Base-by-base conservation (phyloP, 2,888 invertebrate species). In the Mythimna lalbum region DNA sequence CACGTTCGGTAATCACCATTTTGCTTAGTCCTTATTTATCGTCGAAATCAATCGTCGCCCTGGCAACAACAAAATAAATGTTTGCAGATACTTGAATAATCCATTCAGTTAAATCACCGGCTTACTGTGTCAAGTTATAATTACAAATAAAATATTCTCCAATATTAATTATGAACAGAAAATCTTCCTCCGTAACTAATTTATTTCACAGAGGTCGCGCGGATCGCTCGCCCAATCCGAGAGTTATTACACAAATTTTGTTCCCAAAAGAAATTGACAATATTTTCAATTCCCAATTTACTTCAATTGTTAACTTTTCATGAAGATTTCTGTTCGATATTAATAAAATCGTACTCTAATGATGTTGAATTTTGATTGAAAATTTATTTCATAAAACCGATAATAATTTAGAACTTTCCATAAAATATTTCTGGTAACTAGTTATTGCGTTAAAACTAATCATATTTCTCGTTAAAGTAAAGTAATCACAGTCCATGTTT, bases 271-370 rank as follows among this genome's bases (percentile, higher is more conserved):
- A 80, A 73, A 76, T 81, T 72, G 71, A 62, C 62, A 80, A 83
- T 72, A 69, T 73, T 60, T 80, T 69, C 65, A 57, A 63, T 62
- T 73, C 31, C 62, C 68, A 83, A 81, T 83, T 81, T 83, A 55
- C n/a, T 60, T 76, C 65, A 66, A 83, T 85, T 83, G 86, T 75
- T 70, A 83, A 55, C 59, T 43, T 63, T 77, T 61, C 57, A 53
- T 49, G 61, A 64, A 36, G 7, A 67, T 57, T 78, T 59, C 55
- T 49, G 43, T 62, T 66, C 21, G 50, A 66, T 68, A 73, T 77
- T 73, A 55, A 67, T 80, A 47, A 72, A 82, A 67, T 76, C 31
- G 27, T 52, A 52, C 59, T 57, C 27, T 64, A 78, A 78, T 69
- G 33, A 74, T 52, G 47, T 59, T 61, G 56, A 79, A 56, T 66